Evolutionary conservation across 2,888 invertebrate genomes (phyloP).

Genomic region (Xylocampa areola): DNA sequence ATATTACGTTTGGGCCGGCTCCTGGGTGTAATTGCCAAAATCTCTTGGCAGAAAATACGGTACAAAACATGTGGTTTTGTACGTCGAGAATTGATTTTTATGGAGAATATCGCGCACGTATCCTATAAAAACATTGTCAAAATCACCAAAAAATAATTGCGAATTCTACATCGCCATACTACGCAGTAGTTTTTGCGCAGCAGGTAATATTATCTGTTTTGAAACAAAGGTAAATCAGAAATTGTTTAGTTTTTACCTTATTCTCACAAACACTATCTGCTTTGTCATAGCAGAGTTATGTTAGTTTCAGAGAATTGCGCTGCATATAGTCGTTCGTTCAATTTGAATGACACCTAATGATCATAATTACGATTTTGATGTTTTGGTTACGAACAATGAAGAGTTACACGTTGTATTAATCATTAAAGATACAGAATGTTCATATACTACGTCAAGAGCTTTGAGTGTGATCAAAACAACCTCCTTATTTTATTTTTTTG

Average conservation of each 20-base stretch:
- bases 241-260: slow-evolving; percentile 48
- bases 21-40: not conserved
- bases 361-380: not conserved
- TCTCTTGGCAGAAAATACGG: slow-evolving; percentile 22
- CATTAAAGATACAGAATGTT: not conserved
- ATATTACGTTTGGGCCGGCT: too few relatives aligned
- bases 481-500: too few relatives aligned
- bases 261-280: not conserved
- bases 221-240: too few relatives aligned
- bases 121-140: slow-evolving; percentile 65
- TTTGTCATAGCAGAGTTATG: slow-evolving; percentile 22
- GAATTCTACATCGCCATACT: slow-evolving; percentile 60
- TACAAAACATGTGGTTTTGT: too few relatives aligned
- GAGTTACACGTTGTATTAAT: not conserved
- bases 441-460: not conserved
- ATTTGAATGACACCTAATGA: slow-evolving; percentile 15
- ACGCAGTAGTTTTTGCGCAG: too few relatives aligned
- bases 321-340: slow-evolving; percentile 13
- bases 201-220: too few relatives aligned
- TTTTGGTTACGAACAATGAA: not conserved
- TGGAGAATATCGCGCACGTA: slow-evolving; percentile 54
- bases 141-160: slow-evolving; percentile 65
- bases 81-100: too few relatives aligned
- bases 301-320: slow-evolving; percentile 27
- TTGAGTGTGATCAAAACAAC: not conserved